These are phyloP conservation scores for Cyrtodaria siliqua DNA, from an alignment of 2,888 invertebrate genomes.

Conservation along the genomic window DNA sequence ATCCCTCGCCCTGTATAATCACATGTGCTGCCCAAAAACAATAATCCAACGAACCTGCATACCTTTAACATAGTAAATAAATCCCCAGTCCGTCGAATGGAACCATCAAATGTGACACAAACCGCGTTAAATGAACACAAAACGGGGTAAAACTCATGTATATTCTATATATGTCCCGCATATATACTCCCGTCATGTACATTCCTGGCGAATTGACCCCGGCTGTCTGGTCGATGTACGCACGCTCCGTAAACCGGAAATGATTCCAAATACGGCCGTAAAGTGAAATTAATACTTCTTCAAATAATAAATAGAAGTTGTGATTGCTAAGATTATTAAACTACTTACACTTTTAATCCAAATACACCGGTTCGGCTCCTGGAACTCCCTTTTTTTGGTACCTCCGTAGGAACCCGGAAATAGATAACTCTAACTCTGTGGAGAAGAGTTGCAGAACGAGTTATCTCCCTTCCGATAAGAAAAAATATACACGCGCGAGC, in stretches of 20 bases:
- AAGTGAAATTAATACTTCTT: too few relatives aligned
- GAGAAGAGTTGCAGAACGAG: too few relatives aligned
- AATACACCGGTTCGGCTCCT: too few relatives aligned
- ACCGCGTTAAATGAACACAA: slow-evolving; percentile 44
- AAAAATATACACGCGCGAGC: too few relatives aligned
- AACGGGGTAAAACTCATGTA: slow-evolving; percentile 64
- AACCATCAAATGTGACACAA: slow-evolving; percentile 13
- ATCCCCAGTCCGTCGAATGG: background rate
- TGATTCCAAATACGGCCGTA: slow-evolving; percentile 22
- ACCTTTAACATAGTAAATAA: slow-evolving; percentile 23
- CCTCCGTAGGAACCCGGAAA: too few relatives aligned
- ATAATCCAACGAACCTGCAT: background rate
- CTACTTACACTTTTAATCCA: too few relatives aligned
- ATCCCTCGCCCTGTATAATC: slow-evolving; percentile 46
- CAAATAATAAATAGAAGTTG: too few relatives aligned
- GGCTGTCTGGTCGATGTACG: slow-evolving; percentile 44
- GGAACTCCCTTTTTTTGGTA: too few relatives aligned
- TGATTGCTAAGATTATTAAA: too few relatives aligned
- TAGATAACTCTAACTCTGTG: too few relatives aligned
- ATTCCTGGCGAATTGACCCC: slow-evolving; percentile 51
- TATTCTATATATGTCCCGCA: slow-evolving; percentile 66
- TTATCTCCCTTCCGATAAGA: too few relatives aligned
- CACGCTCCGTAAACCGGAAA: slow-evolving; percentile 54
- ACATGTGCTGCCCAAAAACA: slow-evolving; percentile 23
- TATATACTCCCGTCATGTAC: slow-evolving; percentile 63